phyloP scores from a whole-genome alignment of 2,797 vertebrate species.

The Bradypus variegatus region DNA sequence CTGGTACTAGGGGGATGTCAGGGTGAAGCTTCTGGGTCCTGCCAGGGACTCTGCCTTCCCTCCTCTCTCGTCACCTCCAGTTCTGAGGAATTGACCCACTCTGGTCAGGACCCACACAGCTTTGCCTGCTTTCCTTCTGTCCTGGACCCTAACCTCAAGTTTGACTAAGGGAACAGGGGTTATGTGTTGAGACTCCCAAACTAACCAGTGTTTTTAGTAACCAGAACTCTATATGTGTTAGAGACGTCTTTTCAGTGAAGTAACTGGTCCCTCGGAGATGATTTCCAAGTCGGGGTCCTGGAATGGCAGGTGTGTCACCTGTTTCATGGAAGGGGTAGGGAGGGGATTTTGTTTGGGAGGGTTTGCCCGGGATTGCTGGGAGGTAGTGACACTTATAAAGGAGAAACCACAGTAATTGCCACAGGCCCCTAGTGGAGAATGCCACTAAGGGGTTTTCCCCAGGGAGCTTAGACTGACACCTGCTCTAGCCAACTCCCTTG shows the following conservation, averaged over 20 bases:
- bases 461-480: neutral
- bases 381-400: conserved; percentile 51
- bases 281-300: neutral
- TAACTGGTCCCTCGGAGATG: neutral
- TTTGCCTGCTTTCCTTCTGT: conserved; percentile 14
- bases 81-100: conserved; percentile 19
- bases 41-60: neutral
- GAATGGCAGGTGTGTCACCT: conserved; percentile 13
- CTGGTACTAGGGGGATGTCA: conserved; percentile 46
- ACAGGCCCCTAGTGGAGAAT: conserved; percentile 48
- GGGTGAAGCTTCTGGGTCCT: conserved; percentile 40
- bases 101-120: neutral
- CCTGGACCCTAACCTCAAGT: conserved; percentile 7
- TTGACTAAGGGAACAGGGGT: neutral
- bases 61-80: neutral
- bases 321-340: neutral
- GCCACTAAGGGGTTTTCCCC: conserved; percentile 30
- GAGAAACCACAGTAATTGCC: conserved; percentile 44
- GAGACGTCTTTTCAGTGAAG: conserved; percentile 6
- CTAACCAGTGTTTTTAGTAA: conserved; percentile 4
- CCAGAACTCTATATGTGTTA: neutral
- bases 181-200: neutral
- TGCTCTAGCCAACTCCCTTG: neutral
- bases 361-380: conserved; percentile 20
- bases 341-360: conserved; percentile 3